phyloP scores from a whole-genome alignment of 2,797 vertebrate genomes.

The Chaetophractus vellerosus region DNA sequence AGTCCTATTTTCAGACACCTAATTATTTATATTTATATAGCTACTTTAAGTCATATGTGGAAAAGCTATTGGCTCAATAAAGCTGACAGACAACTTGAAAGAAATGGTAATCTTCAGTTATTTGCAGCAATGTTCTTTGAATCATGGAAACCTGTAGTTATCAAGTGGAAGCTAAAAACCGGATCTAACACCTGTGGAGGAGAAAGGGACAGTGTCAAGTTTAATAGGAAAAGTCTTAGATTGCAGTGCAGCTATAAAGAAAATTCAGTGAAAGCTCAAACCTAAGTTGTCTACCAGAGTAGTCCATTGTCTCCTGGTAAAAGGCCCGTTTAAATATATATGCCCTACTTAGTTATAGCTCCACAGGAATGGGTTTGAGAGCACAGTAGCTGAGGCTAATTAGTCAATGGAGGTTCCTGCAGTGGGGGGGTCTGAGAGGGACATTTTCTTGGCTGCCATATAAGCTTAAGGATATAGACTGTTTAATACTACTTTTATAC shows the following conservation, averaged over 20 bases:
- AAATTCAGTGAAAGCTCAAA: conserved; percentile 1
- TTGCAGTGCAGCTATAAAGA: not conserved
- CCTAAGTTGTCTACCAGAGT: not conserved
- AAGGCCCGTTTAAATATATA: not conserved
- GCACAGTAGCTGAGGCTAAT: not conserved
- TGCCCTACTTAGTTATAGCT: not conserved
- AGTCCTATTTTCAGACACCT: conserved; percentile 36
- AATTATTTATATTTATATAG: conserved; percentile 32
- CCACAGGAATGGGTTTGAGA: conserved; percentile 20
- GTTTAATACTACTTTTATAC: not conserved
- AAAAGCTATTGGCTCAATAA: conserved; percentile 28
- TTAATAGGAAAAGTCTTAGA: not conserved
- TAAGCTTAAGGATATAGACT: not conserved
- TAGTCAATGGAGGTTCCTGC: not conserved
- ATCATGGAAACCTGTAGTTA: not conserved
- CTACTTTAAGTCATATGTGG: conserved; percentile 53
- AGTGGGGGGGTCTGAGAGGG: not conserved
- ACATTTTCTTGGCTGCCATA: conserved; percentile 29
- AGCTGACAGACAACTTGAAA: conserved; percentile 42
- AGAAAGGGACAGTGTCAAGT: not conserved
- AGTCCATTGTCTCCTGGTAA: not conserved
- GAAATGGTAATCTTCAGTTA: conserved; percentile 25
- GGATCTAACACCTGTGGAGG: not conserved
- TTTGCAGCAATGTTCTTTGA: conserved; percentile 6
- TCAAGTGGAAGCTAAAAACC: not conserved